phyloP scores from a whole-genome alignment of 2,113 vertebrate genomes.

The Poeciliopsis turrubarensis region DNA sequence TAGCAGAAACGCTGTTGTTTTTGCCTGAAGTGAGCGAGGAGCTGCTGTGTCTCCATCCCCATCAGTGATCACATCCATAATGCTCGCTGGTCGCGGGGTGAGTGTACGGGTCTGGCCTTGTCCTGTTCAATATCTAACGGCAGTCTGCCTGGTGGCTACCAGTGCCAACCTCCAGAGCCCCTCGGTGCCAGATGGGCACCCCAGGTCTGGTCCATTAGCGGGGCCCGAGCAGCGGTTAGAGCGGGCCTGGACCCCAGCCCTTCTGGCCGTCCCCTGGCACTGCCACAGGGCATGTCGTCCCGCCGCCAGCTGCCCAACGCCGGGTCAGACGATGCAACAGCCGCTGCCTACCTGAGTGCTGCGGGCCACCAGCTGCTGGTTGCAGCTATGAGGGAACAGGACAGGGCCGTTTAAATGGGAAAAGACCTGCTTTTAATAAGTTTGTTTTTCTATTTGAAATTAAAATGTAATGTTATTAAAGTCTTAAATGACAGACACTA shows the following conservation, averaged over 20 bases:
- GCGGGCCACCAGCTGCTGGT: slow-evolving; percentile 41
- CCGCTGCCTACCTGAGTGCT: slow-evolving; percentile 61
- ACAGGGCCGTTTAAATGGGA: too few species aligned
- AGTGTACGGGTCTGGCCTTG: slow-evolving; percentile 66
- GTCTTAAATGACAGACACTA: too few species aligned
- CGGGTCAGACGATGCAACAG: slow-evolving; percentile 64
- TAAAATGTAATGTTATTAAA: too few species aligned
- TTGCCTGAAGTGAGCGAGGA: slow-evolving; percentile 28
- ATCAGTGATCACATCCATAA: slow-evolving; percentile 66
- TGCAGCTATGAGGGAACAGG: slow-evolving; percentile 2
- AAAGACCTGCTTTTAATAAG: too few species aligned
- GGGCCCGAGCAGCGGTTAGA: slow-evolving; percentile 64
- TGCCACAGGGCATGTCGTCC: slow-evolving; percentile 83
- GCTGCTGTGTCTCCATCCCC: slow-evolving; percentile 52
- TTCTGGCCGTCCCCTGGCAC: slow-evolving; percentile 78
- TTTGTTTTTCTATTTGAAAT: too few species aligned
- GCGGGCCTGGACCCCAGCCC: slow-evolving; percentile 66
- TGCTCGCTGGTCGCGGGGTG: slow-evolving; percentile 47
- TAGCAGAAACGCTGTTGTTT: slow-evolving; percentile 1
- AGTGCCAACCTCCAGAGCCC: slow-evolving; percentile 73
- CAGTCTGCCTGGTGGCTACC: slow-evolving; percentile 65
- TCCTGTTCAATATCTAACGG: slow-evolving; percentile 79
- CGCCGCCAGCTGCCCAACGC: slow-evolving; percentile 79
- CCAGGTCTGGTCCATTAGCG: slow-evolving; percentile 79
- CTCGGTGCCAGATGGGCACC: slow-evolving; percentile 80